Percentiles rank a stretch among this genome's conserved stretches.
These are phyloP conservation scores for Mustelus asterias DNA, from an alignment of 2,113 vertebrate species.

Conservation along the genomic window DNA sequence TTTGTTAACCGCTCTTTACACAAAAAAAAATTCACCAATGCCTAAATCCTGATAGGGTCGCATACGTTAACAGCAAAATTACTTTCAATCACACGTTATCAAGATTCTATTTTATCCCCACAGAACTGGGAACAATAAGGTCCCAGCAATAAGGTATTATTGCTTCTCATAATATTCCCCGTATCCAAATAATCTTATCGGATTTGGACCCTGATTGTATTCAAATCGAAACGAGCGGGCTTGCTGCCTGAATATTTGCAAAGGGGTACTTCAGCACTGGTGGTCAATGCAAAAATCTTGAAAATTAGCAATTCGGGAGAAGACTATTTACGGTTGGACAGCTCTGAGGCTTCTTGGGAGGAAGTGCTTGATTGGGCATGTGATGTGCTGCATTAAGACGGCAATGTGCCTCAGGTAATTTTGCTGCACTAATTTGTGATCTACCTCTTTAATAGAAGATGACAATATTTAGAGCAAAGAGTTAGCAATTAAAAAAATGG, in stretches of 20 bases:
- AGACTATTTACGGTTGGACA: background rate
- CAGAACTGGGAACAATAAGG: background rate
- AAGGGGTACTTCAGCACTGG: background rate
- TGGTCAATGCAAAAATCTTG: background rate
- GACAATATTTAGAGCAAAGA: slow-evolving; percentile 18
- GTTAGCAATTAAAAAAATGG: slow-evolving; percentile 2
- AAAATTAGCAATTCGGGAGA: background rate
- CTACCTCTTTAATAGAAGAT: slow-evolving; percentile 12
- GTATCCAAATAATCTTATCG: background rate
- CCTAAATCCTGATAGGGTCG: background rate
- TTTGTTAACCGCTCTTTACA: background rate
- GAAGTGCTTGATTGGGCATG: slow-evolving; percentile 7
- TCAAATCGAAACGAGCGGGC: background rate
- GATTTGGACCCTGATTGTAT: background rate
- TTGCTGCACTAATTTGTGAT: background rate
- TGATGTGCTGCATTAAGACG: slow-evolving; percentile 12
- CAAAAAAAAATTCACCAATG: background rate
- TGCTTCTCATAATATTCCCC: background rate
- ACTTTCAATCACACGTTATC: slow-evolving; percentile 13
- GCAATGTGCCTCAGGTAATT: slow-evolving; percentile 18
- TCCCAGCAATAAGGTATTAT: background rate
- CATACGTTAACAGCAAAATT: background rate
- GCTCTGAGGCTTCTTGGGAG: background rate
- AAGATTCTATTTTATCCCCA: background rate
- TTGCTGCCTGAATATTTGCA: background rate